Percentiles rank a stretch among this genome's conserved stretches.
Evolutionary conservation across 2,797 vertebrate species (phyloP).

Genomic region (Gymnoscopelus microlampas): DNA sequence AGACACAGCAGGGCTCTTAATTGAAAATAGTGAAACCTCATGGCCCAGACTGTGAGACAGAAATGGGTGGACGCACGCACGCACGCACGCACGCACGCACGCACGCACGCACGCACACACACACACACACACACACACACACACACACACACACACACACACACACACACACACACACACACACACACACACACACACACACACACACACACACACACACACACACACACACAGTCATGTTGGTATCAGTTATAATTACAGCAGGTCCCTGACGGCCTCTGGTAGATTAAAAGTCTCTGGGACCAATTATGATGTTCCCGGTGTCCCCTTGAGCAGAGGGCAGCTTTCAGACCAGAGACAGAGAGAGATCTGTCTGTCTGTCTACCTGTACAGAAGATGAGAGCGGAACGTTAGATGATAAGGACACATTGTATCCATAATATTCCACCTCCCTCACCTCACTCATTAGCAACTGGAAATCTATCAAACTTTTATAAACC

Average conservation of each 20-base stretch:
- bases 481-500: no score
- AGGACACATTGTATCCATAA: no score
- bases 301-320: constrained; percentile 60
- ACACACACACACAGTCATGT: constrained; percentile 1
- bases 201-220: constrained; percentile 27
- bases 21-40: no score
- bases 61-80: neutral
- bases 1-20: neutral
- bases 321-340: constrained; percentile 78
- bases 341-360: constrained; percentile 60
- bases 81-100: constrained; percentile 6
- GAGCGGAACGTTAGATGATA: no score
- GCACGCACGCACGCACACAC: constrained; percentile 16
- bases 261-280: constrained; percentile 65
- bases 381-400: constrained; percentile 11
- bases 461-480: no score
- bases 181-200: neutral
- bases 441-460: no score
- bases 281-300: constrained; percentile 77
- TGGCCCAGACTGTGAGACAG: neutral
- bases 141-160: neutral
- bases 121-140: constrained; percentile 7
- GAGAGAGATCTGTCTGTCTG: constrained; percentile 49
- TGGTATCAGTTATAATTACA: constrained; percentile 80
- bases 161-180: neutral